These are phyloP conservation scores for Xenopus borealis DNA, from an alignment of 2,113 vertebrate genomes.

Conservation along the genomic window DNA sequence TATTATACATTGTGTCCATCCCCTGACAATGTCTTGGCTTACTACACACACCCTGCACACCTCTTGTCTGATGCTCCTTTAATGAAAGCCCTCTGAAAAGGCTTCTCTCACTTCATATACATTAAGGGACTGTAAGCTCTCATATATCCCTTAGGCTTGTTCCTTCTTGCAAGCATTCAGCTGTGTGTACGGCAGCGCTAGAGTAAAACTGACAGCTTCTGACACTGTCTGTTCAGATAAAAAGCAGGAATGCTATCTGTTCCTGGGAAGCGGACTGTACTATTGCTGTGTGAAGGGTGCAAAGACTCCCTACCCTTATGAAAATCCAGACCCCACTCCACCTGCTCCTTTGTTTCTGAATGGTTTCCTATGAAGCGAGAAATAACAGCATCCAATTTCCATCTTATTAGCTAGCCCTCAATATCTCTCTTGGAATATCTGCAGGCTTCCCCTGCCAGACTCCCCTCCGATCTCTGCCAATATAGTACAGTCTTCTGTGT, in stretches of 20 bases:
- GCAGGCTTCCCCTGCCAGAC: slow-evolving; percentile 2
- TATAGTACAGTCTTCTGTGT: slow-evolving; percentile 35
- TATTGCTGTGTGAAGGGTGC: not conserved
- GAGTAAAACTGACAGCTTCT: not conserved
- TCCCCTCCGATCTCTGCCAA: slow-evolving; percentile 22
- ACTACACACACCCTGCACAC: too few species aligned
- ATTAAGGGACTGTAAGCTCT: not conserved
- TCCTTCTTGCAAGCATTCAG: too few species aligned
- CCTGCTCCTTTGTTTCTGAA: not conserved
- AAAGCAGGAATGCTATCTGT: slow-evolving; percentile 30
- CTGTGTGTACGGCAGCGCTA: not conserved
- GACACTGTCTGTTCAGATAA: slow-evolving; percentile 20
- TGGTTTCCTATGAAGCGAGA: not conserved
- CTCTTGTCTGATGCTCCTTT: too few species aligned
- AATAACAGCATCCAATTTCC: not conserved
- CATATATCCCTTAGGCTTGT: not conserved
- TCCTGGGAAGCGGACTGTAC: slow-evolving; percentile 35
- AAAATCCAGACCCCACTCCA: too few species aligned
- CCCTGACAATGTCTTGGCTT: too few species aligned
- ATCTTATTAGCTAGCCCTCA: not conserved
- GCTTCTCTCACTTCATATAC: not conserved
- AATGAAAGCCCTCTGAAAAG: too few species aligned
- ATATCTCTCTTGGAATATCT: not conserved
- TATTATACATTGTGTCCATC: too few species aligned
- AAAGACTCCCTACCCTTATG: not conserved